Base-by-base conservation (phyloP, 2,797 vertebrate genomes). In the Furcifer pardalis region DNA sequence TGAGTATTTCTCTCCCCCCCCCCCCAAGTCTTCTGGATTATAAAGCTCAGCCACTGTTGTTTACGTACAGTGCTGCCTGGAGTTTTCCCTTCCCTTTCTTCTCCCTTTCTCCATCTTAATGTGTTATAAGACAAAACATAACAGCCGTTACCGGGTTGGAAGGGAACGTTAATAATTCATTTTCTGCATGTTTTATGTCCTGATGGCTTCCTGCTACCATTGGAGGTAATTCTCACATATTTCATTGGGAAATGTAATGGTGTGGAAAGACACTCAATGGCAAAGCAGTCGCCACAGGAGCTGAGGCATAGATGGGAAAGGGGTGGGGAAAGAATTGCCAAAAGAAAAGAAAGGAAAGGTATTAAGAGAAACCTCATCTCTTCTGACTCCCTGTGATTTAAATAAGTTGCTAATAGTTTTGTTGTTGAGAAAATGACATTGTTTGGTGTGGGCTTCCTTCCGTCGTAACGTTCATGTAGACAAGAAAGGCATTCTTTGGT, bases 161-260 rank as follows among this genome's bases (percentile, higher is more conserved):
- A 81, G 87, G 85, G 82, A 89, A 93, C 90, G 89, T 71, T 91
- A 93, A 92, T 85, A 92, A 92, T 95, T 95, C 92, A 87, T 94
- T 94, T 94, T 86, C 93, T 90, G 69, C 65, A 5, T 92, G 91
- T 79, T 95, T 95, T 84, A 89, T 89, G 88, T 92, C 85, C 91
- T 49, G 65, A 88, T 77, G 52, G 78, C 78, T 91, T 91, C 90
- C 89, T 92, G 83, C 83, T 85, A 92, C 92, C 91, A 77, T 89
- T 90, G 81, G 89, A 91, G 91, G 91, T 66, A 91, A 92, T 92
- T 92, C 81, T 77, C 87, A 56, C 87, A 82, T 94, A 89, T 91
- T 94, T 93, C 92, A 89, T 86, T 49, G 44, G 90, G 81, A 91
- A 88, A 91, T 46, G 89, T 89, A 95, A 95, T 94, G 93, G 89